These are phyloP conservation scores for Diplodus puntazzo DNA, from an alignment of 2,797 vertebrate genomes.

Conservation along the genomic window DNA sequence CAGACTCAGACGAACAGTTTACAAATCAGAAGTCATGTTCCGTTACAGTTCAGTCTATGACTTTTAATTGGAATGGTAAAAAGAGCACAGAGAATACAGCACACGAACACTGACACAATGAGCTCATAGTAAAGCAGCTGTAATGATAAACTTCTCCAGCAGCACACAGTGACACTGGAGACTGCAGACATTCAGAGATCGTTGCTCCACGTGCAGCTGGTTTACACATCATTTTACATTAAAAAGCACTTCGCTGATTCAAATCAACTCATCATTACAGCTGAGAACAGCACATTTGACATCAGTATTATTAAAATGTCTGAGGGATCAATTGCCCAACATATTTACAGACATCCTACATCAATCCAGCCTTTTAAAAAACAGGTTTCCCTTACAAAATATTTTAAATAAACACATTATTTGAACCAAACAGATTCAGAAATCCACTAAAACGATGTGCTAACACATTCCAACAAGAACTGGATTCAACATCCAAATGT, in stretches of 20 bases:
- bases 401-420: constrained; percentile 59
- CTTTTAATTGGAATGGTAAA: background rate
- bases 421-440: constrained; percentile 54
- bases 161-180: background rate
- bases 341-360: background rate
- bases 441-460: constrained; percentile 10
- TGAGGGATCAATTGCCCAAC: background rate
- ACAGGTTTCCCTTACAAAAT: constrained; percentile 20
- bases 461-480: constrained; percentile 44
- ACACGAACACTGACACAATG: background rate
- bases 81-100: background rate
- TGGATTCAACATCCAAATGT: constrained; percentile 12
- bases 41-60: background rate
- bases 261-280: constrained; percentile 33
- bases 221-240: constrained; percentile 14
- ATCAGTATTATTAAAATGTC: constrained; percentile 4
- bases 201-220: background rate
- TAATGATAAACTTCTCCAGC: background rate
- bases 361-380: background rate
- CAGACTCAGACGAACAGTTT: constrained; percentile 12
- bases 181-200: too few relatives aligned
- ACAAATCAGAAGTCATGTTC: constrained; percentile 10
- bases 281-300: constrained; percentile 3
- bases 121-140: background rate
- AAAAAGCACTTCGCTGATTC: constrained; percentile 13